Evolutionary conservation across 2,113 vertebrate genomes (phyloP).

Genomic region (Anseranas semipalmata): DNA sequence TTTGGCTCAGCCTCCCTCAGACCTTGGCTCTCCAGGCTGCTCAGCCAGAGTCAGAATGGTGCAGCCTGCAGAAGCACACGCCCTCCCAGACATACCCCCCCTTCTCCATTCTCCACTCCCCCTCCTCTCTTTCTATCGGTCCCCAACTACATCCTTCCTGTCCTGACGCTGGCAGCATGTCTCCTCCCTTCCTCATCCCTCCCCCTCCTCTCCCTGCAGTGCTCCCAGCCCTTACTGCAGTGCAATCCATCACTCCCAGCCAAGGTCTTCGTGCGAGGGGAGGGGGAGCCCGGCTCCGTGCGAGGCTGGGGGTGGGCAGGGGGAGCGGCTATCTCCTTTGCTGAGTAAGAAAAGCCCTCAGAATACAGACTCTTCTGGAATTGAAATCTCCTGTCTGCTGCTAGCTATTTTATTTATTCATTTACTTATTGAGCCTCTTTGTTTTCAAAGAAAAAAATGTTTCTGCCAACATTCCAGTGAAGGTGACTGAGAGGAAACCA

Average conservation of each 20-base stretch:
- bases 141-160: constrained; percentile 42
- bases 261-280: neutral
- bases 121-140: neutral
- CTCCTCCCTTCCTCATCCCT: constrained; percentile 27
- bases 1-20: neutral
- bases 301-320: neutral
- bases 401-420: constrained; percentile 44
- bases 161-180: constrained; percentile 48
- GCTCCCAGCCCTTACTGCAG: constrained; percentile 65
- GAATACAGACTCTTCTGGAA: constrained; percentile 18
- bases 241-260: constrained; percentile 71
- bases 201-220: constrained; percentile 53
- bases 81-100: neutral
- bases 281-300: neutral
- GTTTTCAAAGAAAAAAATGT: constrained; percentile 39
- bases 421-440: constrained; percentile 56
- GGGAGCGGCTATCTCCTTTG: neutral
- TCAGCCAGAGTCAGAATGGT: neutral
- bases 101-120: neutral
- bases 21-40: neutral
- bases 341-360: neutral
- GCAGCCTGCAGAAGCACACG: neutral
- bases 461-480: constrained; percentile 60
- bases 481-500: constrained; percentile 57
- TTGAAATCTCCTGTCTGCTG: neutral